These are phyloP conservation scores for Danio albolineatus DNA, from an alignment of 2,797 vertebrate species.

Conservation along the genomic window DNA sequence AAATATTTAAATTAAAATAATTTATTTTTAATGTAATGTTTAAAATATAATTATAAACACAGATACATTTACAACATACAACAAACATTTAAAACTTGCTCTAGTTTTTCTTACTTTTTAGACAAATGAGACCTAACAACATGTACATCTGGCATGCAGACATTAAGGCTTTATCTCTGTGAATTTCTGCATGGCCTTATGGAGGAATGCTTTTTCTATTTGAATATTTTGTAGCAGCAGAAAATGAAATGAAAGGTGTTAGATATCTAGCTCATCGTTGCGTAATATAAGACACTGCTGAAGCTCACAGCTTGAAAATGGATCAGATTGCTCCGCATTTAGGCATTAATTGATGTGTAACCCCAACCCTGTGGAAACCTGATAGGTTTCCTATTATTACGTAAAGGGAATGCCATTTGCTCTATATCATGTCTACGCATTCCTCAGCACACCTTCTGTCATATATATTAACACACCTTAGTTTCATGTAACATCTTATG, in stretches of 20 bases:
- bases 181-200: not conserved
- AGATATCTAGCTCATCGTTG: slow-evolving; percentile 58
- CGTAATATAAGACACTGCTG: slow-evolving; percentile 68
- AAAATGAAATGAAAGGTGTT: slow-evolving; percentile 65
- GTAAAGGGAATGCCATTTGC: slow-evolving; percentile 59
- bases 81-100: not conserved
- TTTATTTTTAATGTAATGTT: slow-evolving; percentile 9
- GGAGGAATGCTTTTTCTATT: slow-evolving; percentile 39
- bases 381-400: slow-evolving; percentile 61
- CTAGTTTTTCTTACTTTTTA: no score
- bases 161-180: not conserved
- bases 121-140: not conserved
- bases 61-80: not conserved
- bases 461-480: not conserved
- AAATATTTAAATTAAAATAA: not conserved
- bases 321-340: slow-evolving; percentile 62
- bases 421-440: slow-evolving; percentile 44
- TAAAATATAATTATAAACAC: not conserved
- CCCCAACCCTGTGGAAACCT: slow-evolving; percentile 50
- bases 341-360: slow-evolving; percentile 67
- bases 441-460: not conserved
- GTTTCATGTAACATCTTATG: not conserved
- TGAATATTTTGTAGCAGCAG: slow-evolving; percentile 55
- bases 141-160: not conserved
- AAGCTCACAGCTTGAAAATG: slow-evolving; percentile 61